These are phyloP conservation scores for Drosophila prosaltans DNA, from an alignment of 1,140 invertebrate species.

Conservation along the genomic window DNA sequence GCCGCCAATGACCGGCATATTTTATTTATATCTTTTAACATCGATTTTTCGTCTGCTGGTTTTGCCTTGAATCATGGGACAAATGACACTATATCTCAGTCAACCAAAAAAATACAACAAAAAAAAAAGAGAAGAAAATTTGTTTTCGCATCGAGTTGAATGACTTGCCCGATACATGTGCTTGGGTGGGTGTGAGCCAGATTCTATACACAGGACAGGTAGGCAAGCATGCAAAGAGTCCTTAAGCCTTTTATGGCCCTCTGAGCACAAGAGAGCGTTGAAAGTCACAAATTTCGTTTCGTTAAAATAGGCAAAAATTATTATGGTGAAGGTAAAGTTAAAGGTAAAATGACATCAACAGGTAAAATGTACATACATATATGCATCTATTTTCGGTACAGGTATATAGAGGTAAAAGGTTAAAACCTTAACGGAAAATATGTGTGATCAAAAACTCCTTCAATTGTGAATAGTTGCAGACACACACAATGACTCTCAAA, in stretches of 20 bases:
- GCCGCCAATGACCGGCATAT: conserved; percentile 67
- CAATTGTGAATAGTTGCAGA: no score
- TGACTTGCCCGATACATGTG: conserved; percentile 42
- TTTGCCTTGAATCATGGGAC: conserved; percentile 30
- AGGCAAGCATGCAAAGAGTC: conserved; percentile 19
- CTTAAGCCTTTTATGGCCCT: conserved; percentile 64
- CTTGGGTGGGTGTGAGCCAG: conserved; percentile 25
- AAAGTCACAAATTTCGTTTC: conserved; percentile 66
- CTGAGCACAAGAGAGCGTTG: conserved; percentile 50
- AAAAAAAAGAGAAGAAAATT: conserved; percentile 7
- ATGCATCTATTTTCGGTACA: conserved; percentile 41
- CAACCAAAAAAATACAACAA: not conserved
- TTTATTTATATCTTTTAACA: conserved; percentile 46
- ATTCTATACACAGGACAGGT: conserved; percentile 4
- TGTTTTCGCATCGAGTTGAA: conserved; percentile 26
- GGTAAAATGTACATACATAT: conserved; percentile 50
- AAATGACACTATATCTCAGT: conserved; percentile 15
- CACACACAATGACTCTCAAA: conserved; percentile 36
- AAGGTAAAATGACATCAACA: conserved; percentile 24
- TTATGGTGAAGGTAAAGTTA: conserved; percentile 14
- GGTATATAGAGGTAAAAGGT: conserved; percentile 12
- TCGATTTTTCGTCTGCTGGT: conserved; percentile 44
- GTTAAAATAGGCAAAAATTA: conserved; percentile 15
- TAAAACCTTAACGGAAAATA: not conserved
- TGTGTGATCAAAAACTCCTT: conserved; percentile 21